These are phyloP conservation scores for Drosophila bunnanda DNA, from an alignment of 2,888 invertebrate genomes.

Conservation along the genomic window DNA sequence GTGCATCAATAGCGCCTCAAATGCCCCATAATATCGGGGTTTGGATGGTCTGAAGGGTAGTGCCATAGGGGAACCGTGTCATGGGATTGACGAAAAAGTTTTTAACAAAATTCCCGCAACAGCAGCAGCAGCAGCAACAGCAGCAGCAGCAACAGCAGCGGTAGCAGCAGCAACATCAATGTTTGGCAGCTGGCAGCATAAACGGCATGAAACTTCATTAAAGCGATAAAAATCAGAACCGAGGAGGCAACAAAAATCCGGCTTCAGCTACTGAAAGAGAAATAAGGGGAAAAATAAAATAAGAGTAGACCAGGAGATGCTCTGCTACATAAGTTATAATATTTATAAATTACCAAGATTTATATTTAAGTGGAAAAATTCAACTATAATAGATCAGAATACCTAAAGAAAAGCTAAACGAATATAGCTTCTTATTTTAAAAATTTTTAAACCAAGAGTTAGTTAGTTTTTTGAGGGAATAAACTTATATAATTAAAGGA, in stretches of 20 bases:
- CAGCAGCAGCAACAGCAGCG: conserved; percentile 23
- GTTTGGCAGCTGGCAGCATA: conserved; percentile 52
- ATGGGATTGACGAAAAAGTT: conserved; percentile 57
- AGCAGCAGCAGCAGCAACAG: conserved; percentile 24
- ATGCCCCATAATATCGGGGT: conserved; percentile 49
- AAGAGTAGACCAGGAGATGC: neutral
- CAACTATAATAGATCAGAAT: neutral
- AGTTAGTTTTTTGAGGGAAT: no score
- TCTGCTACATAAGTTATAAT: neutral
- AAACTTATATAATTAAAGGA: no score
- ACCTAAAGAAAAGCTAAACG: no score
- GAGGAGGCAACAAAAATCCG: conserved; percentile 36
- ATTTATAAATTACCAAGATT: neutral
- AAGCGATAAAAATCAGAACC: conserved; percentile 58
- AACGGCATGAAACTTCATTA: conserved; percentile 62
- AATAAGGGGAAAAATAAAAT: neutral
- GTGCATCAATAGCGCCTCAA: conserved; percentile 64
- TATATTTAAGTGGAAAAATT: neutral
- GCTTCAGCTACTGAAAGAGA: neutral
- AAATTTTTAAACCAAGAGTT: no score
- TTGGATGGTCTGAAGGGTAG: conserved; percentile 15
- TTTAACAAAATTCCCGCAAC: conserved; percentile 61
- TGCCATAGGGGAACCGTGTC: conserved; percentile 40
- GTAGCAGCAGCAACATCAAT: conserved; percentile 34
- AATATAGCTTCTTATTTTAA: no score